Evolutionary conservation across 2,888 invertebrate genomes (phyloP), one percentile per base, ranked within the genome.

Genomic region (Epinotia brunnichana): DNA sequence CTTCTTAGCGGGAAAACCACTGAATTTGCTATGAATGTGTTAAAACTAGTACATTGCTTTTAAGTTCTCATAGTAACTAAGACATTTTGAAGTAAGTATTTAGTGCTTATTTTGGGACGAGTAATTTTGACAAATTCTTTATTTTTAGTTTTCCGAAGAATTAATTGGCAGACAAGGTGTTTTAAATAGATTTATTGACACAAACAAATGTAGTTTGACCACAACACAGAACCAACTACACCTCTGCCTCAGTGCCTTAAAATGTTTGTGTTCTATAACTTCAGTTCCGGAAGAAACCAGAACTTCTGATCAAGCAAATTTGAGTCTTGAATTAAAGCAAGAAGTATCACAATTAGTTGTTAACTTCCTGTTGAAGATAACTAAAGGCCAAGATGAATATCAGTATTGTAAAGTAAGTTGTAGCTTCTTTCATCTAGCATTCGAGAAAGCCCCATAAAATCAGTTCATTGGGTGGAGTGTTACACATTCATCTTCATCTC

Each of bases 321-420:
- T 77, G 17, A 66, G 84, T 79, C 68, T 81, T 5, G 87, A 87
- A 72, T 74, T 83, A 10, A 91, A 90, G 75, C 82, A 91, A 74
- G 79, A 84, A 57, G 87, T 93, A 69, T 87, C 90, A 41, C 78
- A 88, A 78, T 77, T 90, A 69, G 86, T 94, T 77, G 77, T 93
- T 29, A 85, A 82, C 63, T 88, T 90, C 78, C 77, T 94, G 56
- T 82, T 89, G 81, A 88, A 82, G 73, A 88, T 89, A 10, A 83
- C 82, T 24, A 87, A 85, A 72, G 79, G 80, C 61, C 85, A 88
- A 76, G 92, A 94, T 85, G 91, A 94, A 75, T 86, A 92, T 78
- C 80, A 92, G 56, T 90, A 92, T 81, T 92, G 89, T 80, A 94
- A 94, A 88, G 94, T 94, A 83, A 81, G 84, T 78, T 63, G 39